Evolutionary conservation across 2,113 vertebrate genomes (phyloP).

Genomic region (Plecturocebus donacophilus): DNA sequence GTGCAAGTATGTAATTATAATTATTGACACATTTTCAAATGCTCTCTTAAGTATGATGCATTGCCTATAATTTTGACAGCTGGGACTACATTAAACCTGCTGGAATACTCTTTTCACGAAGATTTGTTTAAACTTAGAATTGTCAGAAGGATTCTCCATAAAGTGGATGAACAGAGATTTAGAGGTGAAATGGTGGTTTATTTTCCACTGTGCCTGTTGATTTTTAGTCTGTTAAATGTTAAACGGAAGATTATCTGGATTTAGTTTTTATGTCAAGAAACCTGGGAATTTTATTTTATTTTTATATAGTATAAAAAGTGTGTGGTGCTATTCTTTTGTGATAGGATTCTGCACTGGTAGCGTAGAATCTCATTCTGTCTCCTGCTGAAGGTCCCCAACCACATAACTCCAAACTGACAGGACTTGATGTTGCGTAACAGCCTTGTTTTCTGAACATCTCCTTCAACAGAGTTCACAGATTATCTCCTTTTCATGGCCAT

Average conservation of each 20-base stretch:
- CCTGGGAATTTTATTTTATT: background rate
- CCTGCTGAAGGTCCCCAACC: background rate
- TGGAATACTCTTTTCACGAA: conserved; percentile 36
- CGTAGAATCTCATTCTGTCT: background rate
- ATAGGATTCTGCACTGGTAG: background rate
- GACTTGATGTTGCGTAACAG: background rate
- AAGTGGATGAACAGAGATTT: conserved; percentile 21
- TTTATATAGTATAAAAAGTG: background rate
- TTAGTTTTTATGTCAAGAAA: conserved; percentile 58
- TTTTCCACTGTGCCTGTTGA: conserved; percentile 22
- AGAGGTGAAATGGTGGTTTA: conserved; percentile 41
- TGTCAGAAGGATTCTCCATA: conserved; percentile 47
- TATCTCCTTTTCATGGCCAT: background rate
- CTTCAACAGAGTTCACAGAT: background rate
- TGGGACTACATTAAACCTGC: conserved; percentile 45
- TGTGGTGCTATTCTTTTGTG: background rate
- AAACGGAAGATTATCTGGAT: conserved; percentile 57
- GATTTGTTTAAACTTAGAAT: conserved; percentile 65
- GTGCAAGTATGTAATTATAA: conserved; percentile 60
- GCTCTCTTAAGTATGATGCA: conserved; percentile 42
- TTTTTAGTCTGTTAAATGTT: conserved; percentile 54
- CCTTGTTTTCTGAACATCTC: conserved; percentile 24
- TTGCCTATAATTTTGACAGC: conserved; percentile 42
- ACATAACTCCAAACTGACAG: background rate
- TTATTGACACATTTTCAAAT: conserved; percentile 70